Base-by-base conservation (phyloP, 2,888 invertebrate genomes). In the Eupithecia subumbrata region DNA sequence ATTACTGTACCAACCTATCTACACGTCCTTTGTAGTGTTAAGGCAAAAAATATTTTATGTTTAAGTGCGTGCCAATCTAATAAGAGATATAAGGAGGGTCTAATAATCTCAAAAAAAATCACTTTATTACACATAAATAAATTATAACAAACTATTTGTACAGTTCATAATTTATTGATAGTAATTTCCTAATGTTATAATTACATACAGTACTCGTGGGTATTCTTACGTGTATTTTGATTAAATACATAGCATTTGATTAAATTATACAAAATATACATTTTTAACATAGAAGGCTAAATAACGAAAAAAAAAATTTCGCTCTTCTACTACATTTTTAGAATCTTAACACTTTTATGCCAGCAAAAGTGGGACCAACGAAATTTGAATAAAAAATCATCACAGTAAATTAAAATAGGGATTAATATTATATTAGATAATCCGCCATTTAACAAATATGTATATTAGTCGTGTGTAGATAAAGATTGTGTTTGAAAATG, bases 251-350 rank as follows among this genome's bases (percentile, higher is more conserved):
- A 63, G 30, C 5, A 63, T 30, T 30, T 63, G 12, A 63, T 64
- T 64, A 18, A 34, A 34, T 34, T 18, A 34, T 64, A 60, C 56
- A 56, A 56, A 22, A 56, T 56, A 56, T 63, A 63, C 64, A 64
- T 30, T 30, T 30, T 30, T 30, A 22, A 18, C 34, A 16, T 18
- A 34, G 18, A 64, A 7, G 34, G 12, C 34, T 34, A 16, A 30
- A 5, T 34, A 64, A 64, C 18, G 0, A 34, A 63, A 18, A 64
- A 64, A 16, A 16, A 60, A 0, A 25, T 56, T 56, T 60, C 25
- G 14, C 60, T 60, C 12, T 5, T 5, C 5, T 64, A 7, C 5
- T 16, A 64, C 30, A 64, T 14, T 56, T 60, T 60, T 60, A 5
- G 25, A 60, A 25, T 60, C 25, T 14, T 25, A 60, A 22, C 25